Evolutionary conservation across 1,140 invertebrate species (phyloP).

Genomic region (Trichogramma pretiosum): DNA sequence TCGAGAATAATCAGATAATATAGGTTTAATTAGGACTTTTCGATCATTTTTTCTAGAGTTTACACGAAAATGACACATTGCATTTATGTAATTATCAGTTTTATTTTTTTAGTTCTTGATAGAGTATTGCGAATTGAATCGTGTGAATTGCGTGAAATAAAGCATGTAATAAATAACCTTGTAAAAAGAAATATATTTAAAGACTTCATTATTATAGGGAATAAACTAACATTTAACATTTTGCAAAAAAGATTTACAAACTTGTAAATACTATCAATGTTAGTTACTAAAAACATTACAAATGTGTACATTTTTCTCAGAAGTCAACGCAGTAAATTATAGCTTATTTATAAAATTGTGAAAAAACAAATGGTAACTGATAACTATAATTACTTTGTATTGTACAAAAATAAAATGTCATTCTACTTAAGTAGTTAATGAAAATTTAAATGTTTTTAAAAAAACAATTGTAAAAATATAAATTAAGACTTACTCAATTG

Average conservation of each 20-base stretch:
- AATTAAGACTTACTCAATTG: constrained; percentile 28
- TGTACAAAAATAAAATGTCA: constrained; percentile 17
- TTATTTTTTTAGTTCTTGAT: constrained; percentile 17
- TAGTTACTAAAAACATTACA: constrained; percentile 34
- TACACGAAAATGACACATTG: constrained; percentile 20
- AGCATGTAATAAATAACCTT: constrained; percentile 20
- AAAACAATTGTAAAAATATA: constrained; percentile 28
- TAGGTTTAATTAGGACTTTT: constrained; percentile 17
- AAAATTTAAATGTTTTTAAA: constrained; percentile 18
- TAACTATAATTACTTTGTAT: constrained; percentile 19
- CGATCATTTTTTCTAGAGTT: constrained; percentile 17
- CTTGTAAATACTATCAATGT: constrained; percentile 40
- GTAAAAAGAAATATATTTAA: constrained; percentile 18
- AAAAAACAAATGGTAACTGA: constrained; percentile 17
- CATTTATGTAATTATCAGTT: constrained; percentile 21
- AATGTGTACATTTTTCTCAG: constrained; percentile 33
- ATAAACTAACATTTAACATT: constrained; percentile 14
- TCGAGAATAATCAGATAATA: constrained; percentile 17
- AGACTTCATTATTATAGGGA: constrained; percentile 14
- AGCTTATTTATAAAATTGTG: constrained; percentile 17
- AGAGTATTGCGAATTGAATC: constrained; percentile 11
- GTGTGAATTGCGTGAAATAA: constrained; percentile 10
- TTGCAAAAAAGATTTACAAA: constrained; percentile 34
- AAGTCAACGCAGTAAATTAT: constrained; percentile 12
- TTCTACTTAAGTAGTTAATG: constrained; percentile 15